Conservation (phyloP, 2,113 vertebrate genomes). For the Catharus minimus region DNA sequence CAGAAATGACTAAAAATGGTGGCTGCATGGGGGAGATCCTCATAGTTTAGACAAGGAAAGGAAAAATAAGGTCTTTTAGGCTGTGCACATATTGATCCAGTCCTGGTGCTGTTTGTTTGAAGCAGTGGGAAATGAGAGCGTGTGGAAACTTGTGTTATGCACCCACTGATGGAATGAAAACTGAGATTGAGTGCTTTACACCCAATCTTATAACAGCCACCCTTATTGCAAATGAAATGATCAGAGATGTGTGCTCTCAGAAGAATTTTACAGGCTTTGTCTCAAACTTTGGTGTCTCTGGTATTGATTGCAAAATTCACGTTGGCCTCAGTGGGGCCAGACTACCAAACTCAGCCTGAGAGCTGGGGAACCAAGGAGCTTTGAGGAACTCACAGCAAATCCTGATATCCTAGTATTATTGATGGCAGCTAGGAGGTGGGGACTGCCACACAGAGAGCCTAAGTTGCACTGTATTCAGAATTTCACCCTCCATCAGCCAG, state of each 20-base stretch:
- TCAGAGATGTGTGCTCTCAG: background rate
- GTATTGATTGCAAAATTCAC: background rate
- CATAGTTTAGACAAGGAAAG: background rate
- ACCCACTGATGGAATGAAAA: background rate
- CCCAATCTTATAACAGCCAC: background rate
- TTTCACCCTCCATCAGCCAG: background rate
- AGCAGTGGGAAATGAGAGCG: background rate
- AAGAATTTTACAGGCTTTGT: background rate
- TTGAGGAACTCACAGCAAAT: background rate
- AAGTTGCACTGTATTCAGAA: background rate
- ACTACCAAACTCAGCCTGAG: background rate
- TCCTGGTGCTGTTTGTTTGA: background rate
- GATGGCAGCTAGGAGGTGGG: background rate
- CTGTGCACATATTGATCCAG: accelerated
- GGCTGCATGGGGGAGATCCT: background rate
- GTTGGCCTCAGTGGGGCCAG: background rate
- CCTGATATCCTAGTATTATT: background rate
- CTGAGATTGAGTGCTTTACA: background rate
- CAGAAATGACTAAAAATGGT: background rate
- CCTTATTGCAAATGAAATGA: background rate
- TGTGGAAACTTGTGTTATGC: background rate
- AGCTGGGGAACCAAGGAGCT: background rate
- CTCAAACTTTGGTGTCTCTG: background rate
- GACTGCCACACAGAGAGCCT: background rate
- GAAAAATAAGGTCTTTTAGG: background rate